Percentiles rank a stretch among this genome's conserved stretches.
Conservation (phyloP, 2,888 invertebrate species). For the Callyntrura sp. region DNA sequence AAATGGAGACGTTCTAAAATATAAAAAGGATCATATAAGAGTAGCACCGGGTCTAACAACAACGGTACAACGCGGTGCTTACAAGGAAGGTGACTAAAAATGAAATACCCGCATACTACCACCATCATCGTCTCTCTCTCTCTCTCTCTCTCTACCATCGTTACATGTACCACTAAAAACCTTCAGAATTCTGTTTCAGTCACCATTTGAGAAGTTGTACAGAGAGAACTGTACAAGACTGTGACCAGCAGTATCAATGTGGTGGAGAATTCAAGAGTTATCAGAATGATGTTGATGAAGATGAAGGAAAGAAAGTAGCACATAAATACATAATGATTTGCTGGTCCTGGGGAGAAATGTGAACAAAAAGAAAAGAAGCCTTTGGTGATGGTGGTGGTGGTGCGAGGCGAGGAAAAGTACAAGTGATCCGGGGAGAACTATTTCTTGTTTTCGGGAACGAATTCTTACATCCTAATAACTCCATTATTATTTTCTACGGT, state of each 20-base stretch:
- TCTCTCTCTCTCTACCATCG: too few species aligned
- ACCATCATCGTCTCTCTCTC: too few species aligned
- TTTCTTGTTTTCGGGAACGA: constrained; percentile 33
- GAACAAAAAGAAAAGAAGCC: background rate
- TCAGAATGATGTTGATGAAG: background rate
- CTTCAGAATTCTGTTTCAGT: background rate
- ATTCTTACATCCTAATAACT: constrained; percentile 26
- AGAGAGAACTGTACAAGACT: background rate
- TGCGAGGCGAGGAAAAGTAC: constrained; percentile 24
- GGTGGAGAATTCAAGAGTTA: background rate
- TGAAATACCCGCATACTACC: background rate
- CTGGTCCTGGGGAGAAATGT: constrained; percentile 1
- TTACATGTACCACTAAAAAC: background rate
- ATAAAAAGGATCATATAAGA: background rate
- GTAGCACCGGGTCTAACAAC: background rate
- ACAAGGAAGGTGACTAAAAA: background rate
- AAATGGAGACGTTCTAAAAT: constrained; percentile 31
- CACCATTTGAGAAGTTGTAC: too few species aligned
- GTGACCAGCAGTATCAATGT: background rate
- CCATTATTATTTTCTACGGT: too few species aligned
- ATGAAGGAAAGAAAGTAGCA: constrained; percentile 19
- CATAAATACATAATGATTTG: constrained; percentile 54
- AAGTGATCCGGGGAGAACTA: constrained; percentile 63
- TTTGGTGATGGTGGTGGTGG: too few species aligned
- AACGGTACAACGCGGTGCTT: constrained; percentile 28